These are phyloP conservation scores for Drosophila pseudotalamancana DNA, from an alignment of 2,888 invertebrate species.

Conservation along the genomic window DNA sequence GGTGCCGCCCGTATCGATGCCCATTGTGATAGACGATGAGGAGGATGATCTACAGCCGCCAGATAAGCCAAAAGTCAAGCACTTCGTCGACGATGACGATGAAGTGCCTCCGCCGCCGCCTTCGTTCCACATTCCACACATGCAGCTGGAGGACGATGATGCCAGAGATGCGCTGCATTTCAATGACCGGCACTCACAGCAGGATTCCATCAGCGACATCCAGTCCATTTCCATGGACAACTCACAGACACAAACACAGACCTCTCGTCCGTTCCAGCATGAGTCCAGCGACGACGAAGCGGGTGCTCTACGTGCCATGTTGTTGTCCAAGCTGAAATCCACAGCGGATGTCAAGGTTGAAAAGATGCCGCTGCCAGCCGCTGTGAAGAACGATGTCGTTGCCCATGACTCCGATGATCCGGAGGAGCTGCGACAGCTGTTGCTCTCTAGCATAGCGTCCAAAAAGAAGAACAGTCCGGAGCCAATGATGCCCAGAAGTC, in stretches of 20 bases:
- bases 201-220: constrained; percentile 48
- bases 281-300: constrained; percentile 77
- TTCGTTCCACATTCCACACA: constrained; percentile 57
- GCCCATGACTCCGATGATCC: constrained; percentile 59
- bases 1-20: constrained; percentile 63
- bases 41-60: constrained; percentile 1
- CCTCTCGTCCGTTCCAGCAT: constrained; percentile 10
- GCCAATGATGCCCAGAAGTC: constrained; percentile 18
- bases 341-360: background rate
- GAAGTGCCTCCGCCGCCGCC: constrained; percentile 66
- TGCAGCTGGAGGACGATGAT: constrained; percentile 61
- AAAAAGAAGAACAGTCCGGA: constrained; percentile 35
- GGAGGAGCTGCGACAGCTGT: constrained; percentile 64
- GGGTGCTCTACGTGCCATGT: constrained; percentile 77
- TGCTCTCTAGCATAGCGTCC: constrained; percentile 72
- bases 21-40: constrained; percentile 63
- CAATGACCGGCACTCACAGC: constrained; percentile 43
- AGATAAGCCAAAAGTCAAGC: background rate
- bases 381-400: background rate
- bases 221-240: constrained; percentile 73
- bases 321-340: constrained; percentile 73
- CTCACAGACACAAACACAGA: constrained; percentile 32
- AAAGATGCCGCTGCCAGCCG: background rate
- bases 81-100: constrained; percentile 35
- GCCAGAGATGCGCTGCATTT: constrained; percentile 64